Evolutionary conservation across 2,888 invertebrate genomes (phyloP).

Genomic region (Drosophila pegasa): DNA sequence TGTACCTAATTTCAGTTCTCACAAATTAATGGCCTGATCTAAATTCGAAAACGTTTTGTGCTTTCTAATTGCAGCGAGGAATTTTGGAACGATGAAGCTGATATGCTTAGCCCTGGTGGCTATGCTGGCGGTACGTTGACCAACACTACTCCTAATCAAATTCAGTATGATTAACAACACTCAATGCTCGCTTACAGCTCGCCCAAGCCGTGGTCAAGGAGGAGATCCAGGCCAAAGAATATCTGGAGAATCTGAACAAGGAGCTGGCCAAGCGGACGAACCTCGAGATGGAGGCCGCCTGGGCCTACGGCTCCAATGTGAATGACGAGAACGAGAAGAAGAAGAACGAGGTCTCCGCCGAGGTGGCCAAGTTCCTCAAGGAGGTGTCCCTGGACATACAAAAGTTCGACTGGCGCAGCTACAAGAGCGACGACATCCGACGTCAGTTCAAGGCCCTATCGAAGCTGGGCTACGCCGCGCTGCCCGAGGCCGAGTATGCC

Average conservation of each 20-base stretch:
- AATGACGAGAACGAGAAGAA: conserved; percentile 89
- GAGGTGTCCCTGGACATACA: conserved; percentile 73
- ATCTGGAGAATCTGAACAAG: conserved; percentile 88
- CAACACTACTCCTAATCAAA: no score
- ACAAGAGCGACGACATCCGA: conserved; percentile 88
- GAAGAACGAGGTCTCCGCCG: conserved; percentile 83
- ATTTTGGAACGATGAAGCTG: conserved; percentile 57
- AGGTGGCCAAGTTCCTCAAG: conserved; percentile 84
- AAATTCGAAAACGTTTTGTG: conserved; percentile 41
- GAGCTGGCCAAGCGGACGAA: conserved; percentile 87
- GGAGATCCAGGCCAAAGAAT: conserved; percentile 87
- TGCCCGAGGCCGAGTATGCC: conserved; percentile 89
- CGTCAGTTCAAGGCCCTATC: conserved; percentile 91
- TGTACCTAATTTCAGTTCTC: conserved; percentile 25
- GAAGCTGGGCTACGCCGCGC: conserved; percentile 89
- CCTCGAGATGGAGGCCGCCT: conserved; percentile 87
- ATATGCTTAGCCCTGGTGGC: conserved; percentile 60
- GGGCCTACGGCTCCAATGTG: conserved; percentile 92
- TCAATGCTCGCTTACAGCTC: conserved; percentile 47
- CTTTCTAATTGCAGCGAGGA: conserved; percentile 38
- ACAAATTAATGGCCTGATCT: conserved; percentile 21
- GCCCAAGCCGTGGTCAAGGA: conserved; percentile 69
- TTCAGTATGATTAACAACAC: neutral
- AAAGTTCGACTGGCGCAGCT: conserved; percentile 90
- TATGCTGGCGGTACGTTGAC: conserved; percentile 60